phyloP scores from a whole-genome alignment of 2,113 vertebrate species.

The Nestor notabilis region DNA sequence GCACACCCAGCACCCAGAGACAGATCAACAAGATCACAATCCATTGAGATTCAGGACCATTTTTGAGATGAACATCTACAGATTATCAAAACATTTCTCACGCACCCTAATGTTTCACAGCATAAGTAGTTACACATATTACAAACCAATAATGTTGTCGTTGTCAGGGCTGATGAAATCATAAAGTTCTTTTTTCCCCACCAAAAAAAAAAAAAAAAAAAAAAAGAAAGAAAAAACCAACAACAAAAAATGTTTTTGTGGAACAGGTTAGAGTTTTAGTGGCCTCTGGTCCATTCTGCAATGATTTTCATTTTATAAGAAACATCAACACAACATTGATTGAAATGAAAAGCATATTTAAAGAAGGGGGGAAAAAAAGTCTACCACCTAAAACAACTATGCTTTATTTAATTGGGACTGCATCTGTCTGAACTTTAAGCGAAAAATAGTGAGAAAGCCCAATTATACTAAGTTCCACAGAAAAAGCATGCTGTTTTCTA shows the following conservation, averaged over 20 bases:
- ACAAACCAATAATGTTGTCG: accelerated
- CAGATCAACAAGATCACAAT: not conserved
- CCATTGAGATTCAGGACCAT: not conserved
- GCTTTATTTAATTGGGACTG: not conserved
- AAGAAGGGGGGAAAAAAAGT: accelerated
- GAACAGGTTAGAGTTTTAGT: not conserved
- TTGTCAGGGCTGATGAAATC: not conserved
- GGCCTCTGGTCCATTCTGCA: not conserved
- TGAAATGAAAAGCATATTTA: not conserved
- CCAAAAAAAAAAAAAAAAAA: too few species aligned
- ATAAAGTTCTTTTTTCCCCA: not conserved
- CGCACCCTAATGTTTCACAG: not conserved
- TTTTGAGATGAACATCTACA: not conserved
- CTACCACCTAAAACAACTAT: not conserved
- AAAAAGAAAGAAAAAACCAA: too few species aligned
- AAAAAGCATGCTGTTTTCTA: not conserved
- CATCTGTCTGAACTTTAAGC: not conserved
- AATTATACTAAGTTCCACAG: not conserved
- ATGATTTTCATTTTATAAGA: not conserved
- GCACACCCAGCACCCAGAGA: not conserved
- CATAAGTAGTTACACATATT: not conserved
- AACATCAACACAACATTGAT: not conserved
- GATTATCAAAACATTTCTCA: not conserved
- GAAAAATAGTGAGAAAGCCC: not conserved
- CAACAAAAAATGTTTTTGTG: not conserved